A percentile compares a stretch with the other conserved stretches of the same genome.
Evolutionary conservation across 2,797 vertebrate genomes (phyloP).

Genomic region (Notamacropus eugenii): DNA sequence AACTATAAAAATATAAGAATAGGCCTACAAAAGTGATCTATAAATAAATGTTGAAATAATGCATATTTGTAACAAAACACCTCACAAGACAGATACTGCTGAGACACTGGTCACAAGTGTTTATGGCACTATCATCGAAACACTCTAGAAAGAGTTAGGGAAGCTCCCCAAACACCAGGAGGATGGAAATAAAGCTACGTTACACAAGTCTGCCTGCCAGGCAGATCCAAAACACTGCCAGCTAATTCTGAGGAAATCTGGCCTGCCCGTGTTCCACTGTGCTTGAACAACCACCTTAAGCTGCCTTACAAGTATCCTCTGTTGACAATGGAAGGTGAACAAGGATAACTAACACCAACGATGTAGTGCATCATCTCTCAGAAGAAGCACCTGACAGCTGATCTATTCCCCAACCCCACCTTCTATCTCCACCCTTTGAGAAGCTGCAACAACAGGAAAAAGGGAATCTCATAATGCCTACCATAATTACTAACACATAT

Average conservation of each 20-base stretch:
- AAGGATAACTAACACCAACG: too few species aligned
- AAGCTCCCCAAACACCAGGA: not conserved
- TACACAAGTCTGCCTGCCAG: not conserved
- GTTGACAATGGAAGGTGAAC: not conserved
- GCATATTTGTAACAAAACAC: not conserved
- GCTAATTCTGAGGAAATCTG: not conserved
- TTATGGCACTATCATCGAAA: slow-evolving; percentile 29
- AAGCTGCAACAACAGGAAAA: not conserved
- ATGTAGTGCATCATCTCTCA: not conserved
- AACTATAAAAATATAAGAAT: not conserved
- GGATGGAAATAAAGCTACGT: slow-evolving; percentile 1
- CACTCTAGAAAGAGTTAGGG: slow-evolving; percentile 30
- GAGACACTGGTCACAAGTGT: not conserved
- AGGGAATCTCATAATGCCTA: not conserved
- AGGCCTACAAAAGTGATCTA: not conserved
- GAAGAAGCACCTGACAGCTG: not conserved
- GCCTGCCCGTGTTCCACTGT: not conserved
- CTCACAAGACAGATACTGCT: not conserved
- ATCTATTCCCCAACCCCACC: not conserved
- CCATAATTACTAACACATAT: not conserved
- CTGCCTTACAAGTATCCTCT: not conserved
- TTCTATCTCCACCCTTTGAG: not conserved
- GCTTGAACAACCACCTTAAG: not conserved
- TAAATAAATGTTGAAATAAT: slow-evolving; percentile 37
- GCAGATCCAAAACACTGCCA: not conserved